Evolutionary conservation across 2,113 vertebrate species (phyloP), one percentile per base, ranked within the genome.

Genomic region (Tenrec ecaudatus): DNA sequence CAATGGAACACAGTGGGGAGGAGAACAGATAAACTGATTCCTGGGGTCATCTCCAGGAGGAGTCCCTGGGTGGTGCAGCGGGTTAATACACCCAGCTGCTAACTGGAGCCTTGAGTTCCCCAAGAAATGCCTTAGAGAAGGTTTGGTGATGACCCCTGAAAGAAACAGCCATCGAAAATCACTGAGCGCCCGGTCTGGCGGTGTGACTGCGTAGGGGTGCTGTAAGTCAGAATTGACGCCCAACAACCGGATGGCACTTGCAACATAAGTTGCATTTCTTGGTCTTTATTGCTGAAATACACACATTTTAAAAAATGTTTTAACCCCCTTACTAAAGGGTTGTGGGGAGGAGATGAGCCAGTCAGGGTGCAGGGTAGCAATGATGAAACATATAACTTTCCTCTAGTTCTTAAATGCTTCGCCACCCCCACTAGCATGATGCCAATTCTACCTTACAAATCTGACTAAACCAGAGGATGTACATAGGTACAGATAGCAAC

Each of bases 221-320:
- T 22, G 11, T 73, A 19, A 5, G 71, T 33, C 19, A 3, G 71
- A 73, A 73, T 9, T 73, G 20, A 36, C 71, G 17, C 10, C 14
- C 47, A 53, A 33, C 16, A 33, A n/a, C 15, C 17, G 12, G 7
- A 3, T 17, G 69, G n/a, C 9, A 31, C 64, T 57, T 94, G 38
- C 82, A 71, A 22, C 76, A 57, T 66, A n/a, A 93, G 22, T 71
- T 22, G 25, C 20, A 79, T 82, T 83, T 94, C 60, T 80, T 58
- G 36, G 31, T 82, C 47, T n/a, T 83, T 62, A 69, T 86, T 75
- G 16, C 71, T 36, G 31, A 86, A 86, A 91, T 64, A 86, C 86
- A 81, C 38, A 88, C n/a, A 66, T 79, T 53, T 75, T 69, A 40
- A 40, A 40, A 40, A 40, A n/a, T n/a, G n/a, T n/a, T n/a, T n/a